phyloP scores from a whole-genome alignment of 2,113 vertebrate genomes.

The Pan paniscus region DNA sequence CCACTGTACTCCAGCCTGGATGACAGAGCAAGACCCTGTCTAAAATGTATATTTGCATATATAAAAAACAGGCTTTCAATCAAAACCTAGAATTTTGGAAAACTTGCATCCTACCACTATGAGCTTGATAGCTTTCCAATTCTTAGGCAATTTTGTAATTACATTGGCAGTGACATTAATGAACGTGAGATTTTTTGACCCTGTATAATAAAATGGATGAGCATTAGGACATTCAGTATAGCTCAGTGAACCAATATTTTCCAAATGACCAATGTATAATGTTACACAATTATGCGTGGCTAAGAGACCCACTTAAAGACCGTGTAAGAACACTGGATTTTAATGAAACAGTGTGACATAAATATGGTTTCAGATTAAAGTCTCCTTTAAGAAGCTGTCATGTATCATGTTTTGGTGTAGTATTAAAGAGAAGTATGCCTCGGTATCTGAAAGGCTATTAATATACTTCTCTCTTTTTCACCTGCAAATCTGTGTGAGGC shows the following conservation, averaged over 20 bases:
- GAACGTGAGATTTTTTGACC: not conserved
- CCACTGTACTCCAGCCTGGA: no score
- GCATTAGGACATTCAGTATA: not conserved
- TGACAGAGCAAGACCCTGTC: no score
- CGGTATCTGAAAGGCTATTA: slow-evolving; percentile 5
- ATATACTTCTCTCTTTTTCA: slow-evolving; percentile 14
- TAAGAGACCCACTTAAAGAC: not conserved
- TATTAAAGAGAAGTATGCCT: not conserved
- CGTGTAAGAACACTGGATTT: not conserved
- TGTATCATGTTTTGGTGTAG: not conserved
- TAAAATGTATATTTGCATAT: no score
- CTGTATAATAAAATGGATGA: not conserved
- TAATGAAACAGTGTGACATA: slow-evolving; percentile 36
- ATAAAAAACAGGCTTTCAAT: not conserved
- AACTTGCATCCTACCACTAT: not conserved
- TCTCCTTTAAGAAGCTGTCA: not conserved
- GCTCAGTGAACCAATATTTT: not conserved
- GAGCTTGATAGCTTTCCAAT: not conserved
- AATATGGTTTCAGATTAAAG: not conserved
- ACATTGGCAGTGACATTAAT: not conserved
- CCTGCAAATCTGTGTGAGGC: not conserved
- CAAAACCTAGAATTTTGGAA: slow-evolving; percentile 39
- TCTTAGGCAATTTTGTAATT: not conserved
- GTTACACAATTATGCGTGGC: not conserved
- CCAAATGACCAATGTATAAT: not conserved